Evolutionary conservation across 2,888 invertebrate species (phyloP), one percentile per base, ranked within the genome.

Genomic region (Branchipolynoe longqiensis): DNA sequence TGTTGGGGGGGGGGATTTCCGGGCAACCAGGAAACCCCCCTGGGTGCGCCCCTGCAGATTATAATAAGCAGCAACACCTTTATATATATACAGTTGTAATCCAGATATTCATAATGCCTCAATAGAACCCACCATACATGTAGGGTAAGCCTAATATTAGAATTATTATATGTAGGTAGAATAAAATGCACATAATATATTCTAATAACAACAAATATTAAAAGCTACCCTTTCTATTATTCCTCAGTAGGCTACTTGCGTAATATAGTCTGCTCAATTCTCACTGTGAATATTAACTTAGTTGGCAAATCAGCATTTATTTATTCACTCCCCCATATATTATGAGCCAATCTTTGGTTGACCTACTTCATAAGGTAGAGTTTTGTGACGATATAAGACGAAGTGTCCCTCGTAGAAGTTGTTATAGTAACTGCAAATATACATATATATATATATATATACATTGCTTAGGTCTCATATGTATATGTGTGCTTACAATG

Each of bases 381-480:
- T 28, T 36, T 12, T 62, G 62, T 83, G 62, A 25, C 58, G 25
- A n/a, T 62, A 83, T n/a, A 83, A 25, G 38, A 58, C 31, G 41
- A 83, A 83, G 62, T 83, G 64, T 12, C 83, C 83, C 25, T 83
- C 83, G 38, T 83, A 58, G 14, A 62, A 33, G 38, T 59, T 62
- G 40, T 58, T 14, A 40, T 83, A 69, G 18, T 69, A 69, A 18
- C 69, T 36, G 69, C 33, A 38, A 69, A 69, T 4, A 69, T 12
- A 62, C 33, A n/a, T 58, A 25, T 58, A 4, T 58, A 18, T 58
- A 25, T 58, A 58, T 58, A n/a, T 14, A 48, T 48, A 48, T 8
- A 12, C 8, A 12, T 48, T 48, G 48, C 48, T 48, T 48, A 48
- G 48, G 18, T 12, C 18, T 12, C 18, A 48, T 8, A 12, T 48